Conservation (phyloP, 2,888 invertebrate genomes). For the Matsumyia berberina region DNA sequence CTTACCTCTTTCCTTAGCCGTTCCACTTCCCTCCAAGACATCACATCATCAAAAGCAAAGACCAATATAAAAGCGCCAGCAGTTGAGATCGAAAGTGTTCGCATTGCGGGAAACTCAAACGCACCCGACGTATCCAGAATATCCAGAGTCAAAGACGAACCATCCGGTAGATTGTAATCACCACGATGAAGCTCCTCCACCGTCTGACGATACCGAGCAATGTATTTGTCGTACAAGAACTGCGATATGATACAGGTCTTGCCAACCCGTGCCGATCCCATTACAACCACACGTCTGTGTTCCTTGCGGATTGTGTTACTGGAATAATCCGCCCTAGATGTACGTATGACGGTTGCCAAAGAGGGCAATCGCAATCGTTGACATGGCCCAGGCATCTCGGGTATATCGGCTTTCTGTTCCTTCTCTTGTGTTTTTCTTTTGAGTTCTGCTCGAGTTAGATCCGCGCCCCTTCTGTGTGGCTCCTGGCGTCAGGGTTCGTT, state of each 20-base stretch:
- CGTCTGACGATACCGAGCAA: conserved; percentile 86
- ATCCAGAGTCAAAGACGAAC: conserved; percentile 86
- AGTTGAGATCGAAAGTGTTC: conserved; percentile 89
- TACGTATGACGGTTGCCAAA: conserved; percentile 78
- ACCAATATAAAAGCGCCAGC: conserved; percentile 91
- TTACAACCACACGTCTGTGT: conserved; percentile 83
- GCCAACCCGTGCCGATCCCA: conserved; percentile 86
- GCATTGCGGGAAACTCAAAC: conserved; percentile 90
- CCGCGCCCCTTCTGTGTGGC: conserved; percentile 6
- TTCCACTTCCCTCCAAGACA: conserved; percentile 86
- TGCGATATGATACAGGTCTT: conserved; percentile 87
- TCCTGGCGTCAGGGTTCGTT: not conserved
- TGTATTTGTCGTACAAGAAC: conserved; percentile 86
- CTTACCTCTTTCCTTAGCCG: conserved; percentile 85
- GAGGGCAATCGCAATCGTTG: conserved; percentile 81
- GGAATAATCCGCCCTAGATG: conserved; percentile 74
- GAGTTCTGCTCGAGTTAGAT: not conserved
- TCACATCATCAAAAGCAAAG: conserved; percentile 87
- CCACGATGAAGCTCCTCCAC: conserved; percentile 87
- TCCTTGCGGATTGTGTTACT: conserved; percentile 79
- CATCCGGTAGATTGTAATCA: conserved; percentile 83
- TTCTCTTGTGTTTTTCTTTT: not conserved
- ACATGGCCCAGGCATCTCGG: conserved; percentile 78
- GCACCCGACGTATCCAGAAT: conserved; percentile 90
- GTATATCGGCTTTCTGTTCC: not conserved